A percentile compares a stretch with the other conserved stretches of the same genome.
phyloP scores from a whole-genome alignment of 2,797 vertebrate species.

The Selene dorsalis region DNA sequence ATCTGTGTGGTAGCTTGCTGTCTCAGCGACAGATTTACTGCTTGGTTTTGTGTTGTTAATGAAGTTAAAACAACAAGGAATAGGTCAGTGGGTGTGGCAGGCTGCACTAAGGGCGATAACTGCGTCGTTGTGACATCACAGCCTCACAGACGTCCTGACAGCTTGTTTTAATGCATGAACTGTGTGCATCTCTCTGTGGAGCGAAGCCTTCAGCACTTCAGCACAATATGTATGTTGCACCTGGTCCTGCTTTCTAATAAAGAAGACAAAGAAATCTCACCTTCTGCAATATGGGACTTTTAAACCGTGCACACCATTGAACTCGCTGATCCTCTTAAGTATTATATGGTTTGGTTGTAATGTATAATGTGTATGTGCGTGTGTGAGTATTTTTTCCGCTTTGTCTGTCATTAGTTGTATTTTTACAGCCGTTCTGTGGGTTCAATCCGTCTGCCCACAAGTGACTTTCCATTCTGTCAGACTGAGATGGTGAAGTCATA shows the following conservation, averaged over 20 bases:
- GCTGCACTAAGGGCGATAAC: too few species aligned
- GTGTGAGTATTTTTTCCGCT: conserved; percentile 56
- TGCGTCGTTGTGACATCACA: too few species aligned
- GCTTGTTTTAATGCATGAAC: too few species aligned
- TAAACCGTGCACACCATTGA: conserved; percentile 41
- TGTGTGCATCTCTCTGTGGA: too few species aligned
- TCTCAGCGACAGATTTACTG: too few species aligned
- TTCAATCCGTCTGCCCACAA: conserved; percentile 78
- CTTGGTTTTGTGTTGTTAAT: too few species aligned
- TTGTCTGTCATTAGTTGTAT: conserved; percentile 72
- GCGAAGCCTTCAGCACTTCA: too few species aligned
- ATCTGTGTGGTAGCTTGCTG: too few species aligned
- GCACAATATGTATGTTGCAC: neutral
- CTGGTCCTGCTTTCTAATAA: neutral
- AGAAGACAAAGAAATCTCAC: neutral
- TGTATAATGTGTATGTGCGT: conserved; percentile 30
- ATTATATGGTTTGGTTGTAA: conserved; percentile 36
- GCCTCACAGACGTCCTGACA: too few species aligned
- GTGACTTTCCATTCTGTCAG: conserved; percentile 85
- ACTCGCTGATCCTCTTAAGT: conserved; percentile 56
- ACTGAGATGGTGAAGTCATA: conserved; percentile 81
- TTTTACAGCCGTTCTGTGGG: conserved; percentile 80
- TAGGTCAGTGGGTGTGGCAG: too few species aligned
- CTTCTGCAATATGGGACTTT: neutral
- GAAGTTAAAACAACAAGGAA: too few species aligned